Percentiles rank a stretch among this genome's conserved stretches.
Evolutionary conservation across 2,888 invertebrate genomes (phyloP).

Genomic region (Ophion ellenae): DNA sequence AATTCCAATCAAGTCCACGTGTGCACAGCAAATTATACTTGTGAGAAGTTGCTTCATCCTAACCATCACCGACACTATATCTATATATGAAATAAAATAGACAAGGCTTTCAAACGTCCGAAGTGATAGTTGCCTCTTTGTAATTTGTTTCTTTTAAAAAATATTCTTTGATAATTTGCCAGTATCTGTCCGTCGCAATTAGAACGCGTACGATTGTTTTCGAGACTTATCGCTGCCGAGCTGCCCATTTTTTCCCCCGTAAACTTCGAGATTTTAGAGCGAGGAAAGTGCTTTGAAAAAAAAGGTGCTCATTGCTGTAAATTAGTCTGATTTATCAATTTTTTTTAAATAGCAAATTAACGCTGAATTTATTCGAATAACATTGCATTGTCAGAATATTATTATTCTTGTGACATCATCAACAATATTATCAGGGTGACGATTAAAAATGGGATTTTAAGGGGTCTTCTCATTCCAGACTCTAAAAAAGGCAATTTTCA

Average conservation of each 20-base stretch:
- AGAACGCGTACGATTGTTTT: neutral
- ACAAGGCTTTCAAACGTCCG: constrained; percentile 82
- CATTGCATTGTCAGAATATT: no score
- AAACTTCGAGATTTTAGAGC: neutral
- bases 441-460: no score
- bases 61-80: constrained; percentile 48
- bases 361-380: no score
- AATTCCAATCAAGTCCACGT: neutral
- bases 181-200: constrained; percentile 17
- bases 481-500: no score
- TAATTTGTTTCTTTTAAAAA: constrained; percentile 75
- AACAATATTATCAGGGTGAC: no score
- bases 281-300: no score
- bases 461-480: no score
- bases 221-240: constrained; percentile 60
- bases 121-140: constrained; percentile 79
- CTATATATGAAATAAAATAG: constrained; percentile 72
- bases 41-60: constrained; percentile 50
- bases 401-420: no score
- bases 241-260: constrained; percentile 41
- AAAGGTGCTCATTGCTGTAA: no score
- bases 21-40: constrained; percentile 56
- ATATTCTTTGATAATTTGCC: constrained; percentile 9
- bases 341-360: neutral
- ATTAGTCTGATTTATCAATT: no score